phyloP scores from a whole-genome alignment of 2,888 invertebrate species.

The Rhingia campestris region DNA sequence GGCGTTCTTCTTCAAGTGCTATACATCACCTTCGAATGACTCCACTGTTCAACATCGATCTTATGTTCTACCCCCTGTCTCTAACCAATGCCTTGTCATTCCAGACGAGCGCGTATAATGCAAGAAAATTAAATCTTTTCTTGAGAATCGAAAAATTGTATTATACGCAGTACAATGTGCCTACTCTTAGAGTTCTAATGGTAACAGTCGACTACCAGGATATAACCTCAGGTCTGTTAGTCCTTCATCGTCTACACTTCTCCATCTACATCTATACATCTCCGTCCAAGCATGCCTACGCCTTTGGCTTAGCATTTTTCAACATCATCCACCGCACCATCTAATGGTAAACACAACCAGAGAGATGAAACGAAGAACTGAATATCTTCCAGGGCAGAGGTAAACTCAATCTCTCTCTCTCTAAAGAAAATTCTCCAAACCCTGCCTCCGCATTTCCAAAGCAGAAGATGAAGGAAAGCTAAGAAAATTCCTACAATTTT shows the following conservation, averaged over 20 bases:
- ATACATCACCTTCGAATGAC: neutral
- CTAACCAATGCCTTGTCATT: conserved; percentile 23
- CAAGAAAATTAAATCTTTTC: conserved; percentile 70
- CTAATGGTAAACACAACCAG: neutral
- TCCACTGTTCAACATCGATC: conserved; percentile 40
- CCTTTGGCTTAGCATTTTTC: conserved; percentile 27
- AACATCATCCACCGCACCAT: conserved; percentile 15
- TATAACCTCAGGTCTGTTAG: conserved; percentile 66
- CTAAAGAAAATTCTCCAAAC: conserved; percentile 19
- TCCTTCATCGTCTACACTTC: conserved; percentile 41
- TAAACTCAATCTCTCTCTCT: neutral
- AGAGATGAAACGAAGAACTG: conserved; percentile 40
- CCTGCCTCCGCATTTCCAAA: conserved; percentile 4
- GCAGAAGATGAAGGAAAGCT: conserved; percentile 42
- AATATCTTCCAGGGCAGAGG: conserved; percentile 13
- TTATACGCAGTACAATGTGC: conserved; percentile 67
- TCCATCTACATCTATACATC: conserved; percentile 5
- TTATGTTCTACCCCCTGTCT: neutral
- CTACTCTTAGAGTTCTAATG: conserved; percentile 42
- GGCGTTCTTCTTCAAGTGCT: no score
- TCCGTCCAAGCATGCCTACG: conserved; percentile 41
- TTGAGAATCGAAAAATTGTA: conserved; percentile 56
- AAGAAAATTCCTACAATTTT: conserved; percentile 56
- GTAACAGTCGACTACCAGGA: conserved; percentile 58
- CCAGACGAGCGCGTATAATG: conserved; percentile 68